Base-by-base conservation (phyloP, 2,888 invertebrate genomes). In the Epinotia brunnichana region DNA sequence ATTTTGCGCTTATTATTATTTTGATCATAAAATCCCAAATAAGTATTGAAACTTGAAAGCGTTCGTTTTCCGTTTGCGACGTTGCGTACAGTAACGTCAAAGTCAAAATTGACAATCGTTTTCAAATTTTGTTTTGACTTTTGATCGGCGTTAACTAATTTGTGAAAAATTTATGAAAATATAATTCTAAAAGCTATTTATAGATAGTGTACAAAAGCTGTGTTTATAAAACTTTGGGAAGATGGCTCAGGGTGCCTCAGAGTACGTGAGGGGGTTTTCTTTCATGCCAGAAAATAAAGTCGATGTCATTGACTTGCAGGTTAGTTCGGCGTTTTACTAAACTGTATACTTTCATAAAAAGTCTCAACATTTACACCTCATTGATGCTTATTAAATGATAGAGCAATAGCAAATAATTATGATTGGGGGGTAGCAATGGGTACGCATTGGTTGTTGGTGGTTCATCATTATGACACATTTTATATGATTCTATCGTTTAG, bases 201-300 rank as follows among this genome's bases (percentile, higher is more conserved):
- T 56, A n/a, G 41, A 66, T 11, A 35, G 10, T 24, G 1, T 62
- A 48, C 29, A 51, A 29, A 61, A 15, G 24, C 63, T 51, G 39
- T 54, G 39, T 7, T 39, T 41, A 39, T 54, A 53, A 3, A 54
- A 53, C 1, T 53, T 60, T 17, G 24, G 5, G 35, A 70, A 60
- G 9, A 35, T 59, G 62, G 56, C 51, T 39, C 44, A 64, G 44
- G 15, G 86, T 88, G 87, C 87, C n/a, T 66, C 66, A 88, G 70
- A 81, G 21, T 86, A 85, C 70, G 61, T 87, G 1, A 82, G 90
- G 78, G 92, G 91, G 35, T 92, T 91, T 78, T 90, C 90, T 35
- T 91, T 81, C 76, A 88, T 90, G 87, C 83, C 90, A 2, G 84
- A 86, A 61, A 82, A 64, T 29, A 86, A 85, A 78, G 69, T 82